Percentiles rank a stretch among this genome's conserved stretches.
Evolutionary conservation across 2,113 vertebrate species (phyloP).

Genomic region (Cebidichthys violaceus): DNA sequence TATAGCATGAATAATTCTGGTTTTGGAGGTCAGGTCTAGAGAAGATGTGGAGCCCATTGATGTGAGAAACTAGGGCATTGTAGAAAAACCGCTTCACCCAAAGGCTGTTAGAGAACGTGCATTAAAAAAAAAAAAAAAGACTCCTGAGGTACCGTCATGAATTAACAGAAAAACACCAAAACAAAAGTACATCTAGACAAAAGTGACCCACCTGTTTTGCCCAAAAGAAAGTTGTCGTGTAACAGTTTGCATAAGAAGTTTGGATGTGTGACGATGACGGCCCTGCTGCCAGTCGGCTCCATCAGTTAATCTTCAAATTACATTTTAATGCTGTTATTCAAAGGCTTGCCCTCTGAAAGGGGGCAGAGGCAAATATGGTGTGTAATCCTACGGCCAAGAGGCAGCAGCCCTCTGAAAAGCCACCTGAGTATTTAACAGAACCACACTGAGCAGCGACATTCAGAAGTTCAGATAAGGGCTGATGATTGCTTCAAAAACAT

Average conservation of each 20-base stretch:
- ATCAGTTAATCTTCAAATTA: neutral
- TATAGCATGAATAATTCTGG: slow-evolving; percentile 18
- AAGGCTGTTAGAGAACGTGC: slow-evolving; percentile 15
- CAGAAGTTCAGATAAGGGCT: slow-evolving; percentile 15
- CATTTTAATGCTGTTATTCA: neutral
- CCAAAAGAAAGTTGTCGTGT: neutral
- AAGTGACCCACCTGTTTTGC: neutral
- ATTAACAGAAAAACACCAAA: slow-evolving; percentile 27
- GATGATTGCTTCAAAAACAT: neutral
- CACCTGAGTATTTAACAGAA: slow-evolving; percentile 43
- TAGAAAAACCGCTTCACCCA: slow-evolving; percentile 12
- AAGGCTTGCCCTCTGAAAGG: neutral
- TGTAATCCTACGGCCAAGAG: slow-evolving; percentile 16
- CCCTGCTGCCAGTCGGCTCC: neutral
- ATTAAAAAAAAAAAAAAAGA: too few species aligned
- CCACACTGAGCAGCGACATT: slow-evolving; percentile 39
- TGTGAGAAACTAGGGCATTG: slow-evolving; percentile 44
- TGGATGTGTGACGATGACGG: neutral
- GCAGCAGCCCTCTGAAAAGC: slow-evolving; percentile 33
- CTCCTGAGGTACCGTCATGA: slow-evolving; percentile 68
- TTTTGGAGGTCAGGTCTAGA: slow-evolving; percentile 21
- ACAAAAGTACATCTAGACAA: slow-evolving; percentile 9
- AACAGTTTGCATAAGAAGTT: slow-evolving; percentile 32
- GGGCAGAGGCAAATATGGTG: neutral
- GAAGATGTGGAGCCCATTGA: slow-evolving; percentile 27